phyloP scores from a whole-genome alignment of 2,113 vertebrate species.

The Oreamnos americanus region DNA sequence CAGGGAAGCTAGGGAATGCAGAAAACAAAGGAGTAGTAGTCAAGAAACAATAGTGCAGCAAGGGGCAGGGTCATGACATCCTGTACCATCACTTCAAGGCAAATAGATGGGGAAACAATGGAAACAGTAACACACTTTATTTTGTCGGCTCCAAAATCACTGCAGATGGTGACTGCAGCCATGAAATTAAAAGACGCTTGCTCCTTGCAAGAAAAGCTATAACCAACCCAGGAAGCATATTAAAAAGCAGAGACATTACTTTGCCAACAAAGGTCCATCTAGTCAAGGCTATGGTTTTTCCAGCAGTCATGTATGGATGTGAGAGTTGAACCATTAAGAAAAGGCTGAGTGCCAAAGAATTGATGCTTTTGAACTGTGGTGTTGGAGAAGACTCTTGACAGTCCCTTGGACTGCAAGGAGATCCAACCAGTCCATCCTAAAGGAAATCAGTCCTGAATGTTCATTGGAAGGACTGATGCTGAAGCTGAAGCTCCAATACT shows the following conservation, averaged over 20 bases:
- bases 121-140: neutral
- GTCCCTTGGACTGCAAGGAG: neutral
- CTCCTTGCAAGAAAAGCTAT: neutral
- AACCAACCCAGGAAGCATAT: neutral
- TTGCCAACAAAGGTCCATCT: neutral
- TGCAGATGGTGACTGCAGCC: neutral
- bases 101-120: neutral
- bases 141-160: neutral
- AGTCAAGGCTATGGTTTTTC: neutral
- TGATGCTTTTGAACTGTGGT: neutral
- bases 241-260: neutral
- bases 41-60: neutral
- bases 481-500: neutral
- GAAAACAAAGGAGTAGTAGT: neutral
- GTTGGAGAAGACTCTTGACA: neutral
- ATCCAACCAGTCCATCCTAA: neutral
- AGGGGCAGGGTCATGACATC: neutral
- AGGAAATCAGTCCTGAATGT: neutral
- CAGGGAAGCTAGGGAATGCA: neutral
- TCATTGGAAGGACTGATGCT: neutral
- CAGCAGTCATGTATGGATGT: neutral
- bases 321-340: neutral
- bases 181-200: neutral
- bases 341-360: neutral
- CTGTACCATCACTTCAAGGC: neutral